Conservation (phyloP, 2,888 invertebrate species). For the Mimachlamys varia region DNA sequence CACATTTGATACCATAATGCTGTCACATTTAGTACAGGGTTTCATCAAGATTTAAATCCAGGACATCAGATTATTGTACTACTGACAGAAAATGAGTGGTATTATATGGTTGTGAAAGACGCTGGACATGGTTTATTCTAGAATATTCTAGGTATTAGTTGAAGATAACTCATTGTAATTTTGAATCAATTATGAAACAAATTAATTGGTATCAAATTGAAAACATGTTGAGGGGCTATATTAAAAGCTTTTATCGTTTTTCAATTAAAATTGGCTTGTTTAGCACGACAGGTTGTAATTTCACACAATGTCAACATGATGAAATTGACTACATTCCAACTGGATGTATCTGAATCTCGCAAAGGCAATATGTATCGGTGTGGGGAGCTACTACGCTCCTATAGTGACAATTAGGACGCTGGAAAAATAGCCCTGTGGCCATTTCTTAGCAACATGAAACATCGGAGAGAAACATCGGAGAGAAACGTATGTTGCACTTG, state of each 20-base stretch:
- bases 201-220: conserved; percentile 9
- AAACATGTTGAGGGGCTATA: background rate
- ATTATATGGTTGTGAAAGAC: background rate
- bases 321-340: background rate
- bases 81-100: too few relatives aligned
- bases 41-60: too few relatives aligned
- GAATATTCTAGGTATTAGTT: background rate
- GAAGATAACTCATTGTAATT: background rate
- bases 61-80: too few relatives aligned
- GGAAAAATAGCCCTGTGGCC: background rate
- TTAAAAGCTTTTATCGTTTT: conserved; percentile 11
- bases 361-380: background rate
- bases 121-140: background rate
- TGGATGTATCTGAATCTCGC: background rate
- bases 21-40: too few relatives aligned
- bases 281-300: background rate
- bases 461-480: background rate
- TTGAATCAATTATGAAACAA: background rate
- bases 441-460: background rate
- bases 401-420: background rate
- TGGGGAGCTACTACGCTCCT: background rate
- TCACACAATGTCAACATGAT: conserved; percentile 1
- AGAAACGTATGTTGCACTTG: background rate
- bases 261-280: conserved; percentile 26
- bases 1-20: too few relatives aligned